Evolutionary conservation across 1,140 invertebrate genomes (phyloP).

Genomic region (Asbolus verrucosus): DNA sequence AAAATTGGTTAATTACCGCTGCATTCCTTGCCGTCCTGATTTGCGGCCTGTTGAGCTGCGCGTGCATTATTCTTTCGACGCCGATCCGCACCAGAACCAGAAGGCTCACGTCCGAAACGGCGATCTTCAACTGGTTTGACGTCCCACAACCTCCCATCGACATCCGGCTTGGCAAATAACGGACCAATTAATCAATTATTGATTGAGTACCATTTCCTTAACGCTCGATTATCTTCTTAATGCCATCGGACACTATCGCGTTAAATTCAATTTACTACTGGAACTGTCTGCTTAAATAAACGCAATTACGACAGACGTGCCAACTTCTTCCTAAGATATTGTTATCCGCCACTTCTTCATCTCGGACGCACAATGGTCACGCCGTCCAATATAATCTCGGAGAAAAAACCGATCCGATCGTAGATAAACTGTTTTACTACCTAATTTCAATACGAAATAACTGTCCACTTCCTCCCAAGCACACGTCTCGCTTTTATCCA

Average conservation of each 20-base stretch:
- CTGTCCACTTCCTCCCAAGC: constrained; percentile 24
- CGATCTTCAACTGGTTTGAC: no score
- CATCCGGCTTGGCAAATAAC: constrained; percentile 3
- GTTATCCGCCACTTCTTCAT: background rate
- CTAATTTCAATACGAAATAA: constrained; percentile 13
- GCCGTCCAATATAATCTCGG: background rate
- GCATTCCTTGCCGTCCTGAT: constrained; percentile 1
- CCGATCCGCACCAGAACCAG: no score
- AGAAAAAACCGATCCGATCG: constrained; percentile 7
- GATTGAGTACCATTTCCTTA: constrained; percentile 22
- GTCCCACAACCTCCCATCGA: background rate
- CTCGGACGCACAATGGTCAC: constrained; percentile 12
- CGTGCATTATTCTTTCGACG: no score
- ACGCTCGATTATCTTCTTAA: constrained; percentile 16
- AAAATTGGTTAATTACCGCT: constrained; percentile 40
- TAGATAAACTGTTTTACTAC: background rate
- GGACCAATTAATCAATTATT: constrained; percentile 29
- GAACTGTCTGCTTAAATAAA: constrained; percentile 1
- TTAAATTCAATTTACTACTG: constrained; percentile 29
- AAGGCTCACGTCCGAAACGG: no score
- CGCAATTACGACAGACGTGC: constrained; percentile 14
- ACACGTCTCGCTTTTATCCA: constrained; percentile 7
- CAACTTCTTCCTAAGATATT: constrained; percentile 12
- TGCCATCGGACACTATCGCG: background rate
- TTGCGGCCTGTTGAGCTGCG: constrained; percentile 8